Percentiles rank a stretch among this genome's conserved stretches.
Evolutionary conservation across 2,888 invertebrate genomes (phyloP).

Genomic region (Eupithecia inturbata): DNA sequence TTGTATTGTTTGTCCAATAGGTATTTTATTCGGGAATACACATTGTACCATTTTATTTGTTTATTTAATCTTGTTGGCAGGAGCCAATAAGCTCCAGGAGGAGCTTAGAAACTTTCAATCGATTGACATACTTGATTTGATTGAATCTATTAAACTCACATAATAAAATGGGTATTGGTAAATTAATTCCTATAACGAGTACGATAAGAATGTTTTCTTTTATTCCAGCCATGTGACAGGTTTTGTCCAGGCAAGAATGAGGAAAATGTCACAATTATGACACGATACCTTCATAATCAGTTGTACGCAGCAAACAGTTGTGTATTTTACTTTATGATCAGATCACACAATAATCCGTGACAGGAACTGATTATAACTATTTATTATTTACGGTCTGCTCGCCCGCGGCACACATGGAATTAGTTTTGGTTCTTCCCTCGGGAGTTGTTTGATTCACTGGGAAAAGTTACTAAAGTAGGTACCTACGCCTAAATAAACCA

Average conservation of each 20-base stretch:
- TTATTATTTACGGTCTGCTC: conserved; percentile 32
- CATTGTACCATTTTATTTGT: not conserved
- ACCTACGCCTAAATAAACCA: conserved; percentile 26
- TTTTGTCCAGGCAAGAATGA: not conserved
- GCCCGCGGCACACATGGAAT: conserved; percentile 36
- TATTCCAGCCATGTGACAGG: not conserved
- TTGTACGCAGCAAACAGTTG: conserved; percentile 22
- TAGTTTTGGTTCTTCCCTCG: conserved; percentile 33
- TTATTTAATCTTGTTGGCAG: not conserved
- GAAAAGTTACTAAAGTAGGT: conserved; percentile 31
- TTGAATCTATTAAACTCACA: not conserved
- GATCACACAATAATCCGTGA: conserved; percentile 30
- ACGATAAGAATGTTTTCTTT: not conserved
- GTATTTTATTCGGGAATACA: not conserved
- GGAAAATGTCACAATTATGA: not conserved
- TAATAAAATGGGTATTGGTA: not conserved
- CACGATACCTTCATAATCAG: not conserved
- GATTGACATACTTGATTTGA: not conserved
- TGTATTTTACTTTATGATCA: conserved; percentile 34
- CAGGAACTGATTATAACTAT: conserved; percentile 39
- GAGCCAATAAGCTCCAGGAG: too few species aligned
- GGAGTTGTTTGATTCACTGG: conserved; percentile 34
- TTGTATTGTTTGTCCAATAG: not conserved
- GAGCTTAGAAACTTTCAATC: not conserved
- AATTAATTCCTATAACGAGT: not conserved